A percentile compares a stretch with the other conserved stretches of the same genome.
Conservation (phyloP, 2,888 invertebrate species). For the Ennomos erosarius region DNA sequence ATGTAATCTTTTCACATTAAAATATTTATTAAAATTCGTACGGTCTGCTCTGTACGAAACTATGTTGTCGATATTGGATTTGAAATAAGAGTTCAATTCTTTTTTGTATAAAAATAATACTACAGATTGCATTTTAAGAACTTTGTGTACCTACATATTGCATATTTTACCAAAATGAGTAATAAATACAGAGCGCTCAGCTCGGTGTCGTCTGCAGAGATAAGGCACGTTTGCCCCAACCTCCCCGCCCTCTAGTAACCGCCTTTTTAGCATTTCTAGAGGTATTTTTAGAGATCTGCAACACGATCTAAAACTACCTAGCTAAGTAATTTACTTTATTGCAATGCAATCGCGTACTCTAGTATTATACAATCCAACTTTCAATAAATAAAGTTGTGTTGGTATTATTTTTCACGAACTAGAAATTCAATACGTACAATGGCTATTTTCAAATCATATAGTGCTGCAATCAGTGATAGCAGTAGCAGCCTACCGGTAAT, state of each 20-base stretch:
- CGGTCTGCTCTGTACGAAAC: not conserved
- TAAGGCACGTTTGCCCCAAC: slow-evolving; percentile 54
- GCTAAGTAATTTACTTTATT: not conserved
- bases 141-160: slow-evolving; percentile 21
- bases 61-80: slow-evolving; percentile 4
- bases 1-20: slow-evolving; percentile 19
- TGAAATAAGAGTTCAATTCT: not conserved
- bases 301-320: slow-evolving; percentile 11
- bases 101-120: slow-evolving; percentile 2
- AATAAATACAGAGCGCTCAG: slow-evolving; percentile 47
- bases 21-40: slow-evolving; percentile 10
- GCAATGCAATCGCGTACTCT: too few relatives aligned
- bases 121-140: slow-evolving; percentile 9
- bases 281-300: slow-evolving; percentile 43
- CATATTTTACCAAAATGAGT: slow-evolving; percentile 45
- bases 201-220: slow-evolving; percentile 48
- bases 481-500: too few relatives aligned
- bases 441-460: too few relatives aligned
- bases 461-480: too few relatives aligned
- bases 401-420: too few relatives aligned
- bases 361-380: too few relatives aligned
- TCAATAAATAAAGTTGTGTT: too few relatives aligned
- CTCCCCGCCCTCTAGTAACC: slow-evolving; percentile 42
- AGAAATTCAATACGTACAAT: too few relatives aligned
- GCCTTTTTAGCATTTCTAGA: slow-evolving; percentile 51